A percentile compares a stretch with the other conserved stretches of the same genome.
phyloP scores from a whole-genome alignment of 2,113 vertebrate species.

The rat (Rattus norvegicus) region DNA sequence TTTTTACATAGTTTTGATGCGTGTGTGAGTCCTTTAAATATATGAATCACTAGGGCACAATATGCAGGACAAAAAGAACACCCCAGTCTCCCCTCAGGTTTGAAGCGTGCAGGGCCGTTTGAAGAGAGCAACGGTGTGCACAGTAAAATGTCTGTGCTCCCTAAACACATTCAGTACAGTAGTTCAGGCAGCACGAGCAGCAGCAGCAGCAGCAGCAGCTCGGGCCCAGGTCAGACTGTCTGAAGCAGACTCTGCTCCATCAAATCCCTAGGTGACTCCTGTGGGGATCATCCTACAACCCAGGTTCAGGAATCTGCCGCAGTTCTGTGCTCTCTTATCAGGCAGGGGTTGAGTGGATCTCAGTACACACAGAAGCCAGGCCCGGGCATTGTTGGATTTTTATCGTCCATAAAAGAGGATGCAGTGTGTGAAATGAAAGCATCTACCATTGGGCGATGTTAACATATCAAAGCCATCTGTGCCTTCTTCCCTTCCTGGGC shows the following conservation, averaged over 20 bases:
- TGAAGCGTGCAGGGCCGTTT: neutral
- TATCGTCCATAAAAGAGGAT: conserved; percentile 39
- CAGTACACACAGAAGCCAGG: neutral
- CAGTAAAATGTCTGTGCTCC: neutral
- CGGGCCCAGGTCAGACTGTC: neutral
- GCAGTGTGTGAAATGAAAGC: conserved; percentile 35
- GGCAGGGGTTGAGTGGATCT: neutral
- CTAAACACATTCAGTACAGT: neutral
- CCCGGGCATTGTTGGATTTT: conserved; percentile 22
- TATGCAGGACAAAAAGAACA: neutral
- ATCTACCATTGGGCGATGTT: conserved; percentile 18
- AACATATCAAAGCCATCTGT: conserved; percentile 74
- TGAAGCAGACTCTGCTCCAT: neutral
- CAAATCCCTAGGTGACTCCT: neutral
- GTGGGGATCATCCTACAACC: neutral
- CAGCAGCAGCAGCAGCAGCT: neutral
- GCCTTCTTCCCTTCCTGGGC: conserved; percentile 50
- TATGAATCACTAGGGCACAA: neutral
- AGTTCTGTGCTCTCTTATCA: neutral
- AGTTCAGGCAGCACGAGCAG: neutral
- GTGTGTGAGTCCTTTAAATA: neutral
- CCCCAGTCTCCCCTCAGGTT: neutral
- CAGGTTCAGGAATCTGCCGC: neutral
- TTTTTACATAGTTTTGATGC: conserved; percentile 19
- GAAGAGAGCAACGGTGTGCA: neutral